Base-by-base conservation (phyloP, 2,113 vertebrate species). In the Butastur rufipennis region DNA sequence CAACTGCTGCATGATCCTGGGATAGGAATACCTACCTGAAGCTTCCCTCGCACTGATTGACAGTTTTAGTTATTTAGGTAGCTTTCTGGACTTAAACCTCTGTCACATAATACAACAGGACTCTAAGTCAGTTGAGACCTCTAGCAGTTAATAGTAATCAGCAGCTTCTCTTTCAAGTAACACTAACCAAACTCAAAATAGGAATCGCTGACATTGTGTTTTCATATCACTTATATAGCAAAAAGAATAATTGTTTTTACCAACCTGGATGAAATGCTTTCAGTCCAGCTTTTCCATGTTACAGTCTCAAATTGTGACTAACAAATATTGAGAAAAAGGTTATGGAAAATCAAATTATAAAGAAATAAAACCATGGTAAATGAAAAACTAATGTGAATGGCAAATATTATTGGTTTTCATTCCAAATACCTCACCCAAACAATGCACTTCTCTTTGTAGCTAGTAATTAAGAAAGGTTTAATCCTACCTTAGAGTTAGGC, bases 71-170 rank as follows among this genome's bases (percentile, higher is more conserved):
- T 79, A 27, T 53, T 79, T 62, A 34, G 1, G 1, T 42, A 38
- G 22, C 32, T 22, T 53, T 42, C 40, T 42, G 31, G 17, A 72
- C 21, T 42, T 58, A 38, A 70, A 58, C 29, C 22, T 27, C n/a
- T 45, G 20, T 34, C 5, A 2, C 3, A 0, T 38, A 66, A 66
- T 36, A 23, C 10, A 59, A 23, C 0, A 2, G 17, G n/a, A 3
- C 8, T 62, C 15, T 50, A 66, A 55, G 18, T 40, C 23, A 25
- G 6, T 29, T 25, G 25, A 67, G n/a, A 72, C 36, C 21, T 74
- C 29, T 66, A 58, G 32, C 40, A 84, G 36, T 34, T 75, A 71
- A 31, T 53, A 16, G 7, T n/a, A n/a, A 31, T 52, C 34, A 75
- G 31, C 11, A 67, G 11, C 6, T 65, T 36, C 13, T 83, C 15